These are phyloP conservation scores for Zaprionus ghesquierei DNA, from an alignment of 1,140 invertebrate genomes.

Conservation along the genomic window DNA sequence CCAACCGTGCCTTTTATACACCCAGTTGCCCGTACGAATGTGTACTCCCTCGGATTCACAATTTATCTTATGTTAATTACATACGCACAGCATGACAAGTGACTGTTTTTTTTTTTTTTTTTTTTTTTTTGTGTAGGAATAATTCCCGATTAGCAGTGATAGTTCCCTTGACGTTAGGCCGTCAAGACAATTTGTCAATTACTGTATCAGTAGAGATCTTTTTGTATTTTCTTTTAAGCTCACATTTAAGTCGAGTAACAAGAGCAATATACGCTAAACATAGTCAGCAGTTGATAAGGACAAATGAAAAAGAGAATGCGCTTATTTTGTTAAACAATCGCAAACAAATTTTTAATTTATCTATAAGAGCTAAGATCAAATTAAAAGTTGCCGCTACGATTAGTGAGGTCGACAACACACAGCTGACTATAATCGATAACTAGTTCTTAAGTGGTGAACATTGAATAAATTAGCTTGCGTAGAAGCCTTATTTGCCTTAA, in stretches of 20 bases:
- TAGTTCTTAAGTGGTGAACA: conserved; percentile 14
- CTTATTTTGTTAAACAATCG: not conserved
- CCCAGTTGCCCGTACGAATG: not conserved
- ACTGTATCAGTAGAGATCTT: not conserved
- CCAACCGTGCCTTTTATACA: not conserved
- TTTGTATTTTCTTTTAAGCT: not conserved
- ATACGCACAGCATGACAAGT: not conserved
- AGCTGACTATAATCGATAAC: conserved; percentile 27
- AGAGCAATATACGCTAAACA: not conserved
- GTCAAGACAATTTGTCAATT: not conserved
- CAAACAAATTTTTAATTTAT: conserved; percentile 3
- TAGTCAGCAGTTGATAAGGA: not conserved
- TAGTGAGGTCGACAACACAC: not conserved
- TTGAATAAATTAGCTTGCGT: too few species aligned
- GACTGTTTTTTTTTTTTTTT: too few species aligned
- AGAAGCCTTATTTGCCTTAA: too few species aligned
- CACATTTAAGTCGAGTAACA: not conserved
- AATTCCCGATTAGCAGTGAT: not conserved
- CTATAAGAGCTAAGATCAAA: not conserved
- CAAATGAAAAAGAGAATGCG: not conserved
- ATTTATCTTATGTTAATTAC: not conserved
- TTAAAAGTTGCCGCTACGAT: conserved; percentile 1
- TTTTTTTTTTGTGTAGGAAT: not conserved
- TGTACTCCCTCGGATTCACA: not conserved
- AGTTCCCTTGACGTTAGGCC: not conserved